These are phyloP conservation scores for Maniola jurtina DNA, from an alignment of 1,140 invertebrate genomes.

Conservation along the genomic window DNA sequence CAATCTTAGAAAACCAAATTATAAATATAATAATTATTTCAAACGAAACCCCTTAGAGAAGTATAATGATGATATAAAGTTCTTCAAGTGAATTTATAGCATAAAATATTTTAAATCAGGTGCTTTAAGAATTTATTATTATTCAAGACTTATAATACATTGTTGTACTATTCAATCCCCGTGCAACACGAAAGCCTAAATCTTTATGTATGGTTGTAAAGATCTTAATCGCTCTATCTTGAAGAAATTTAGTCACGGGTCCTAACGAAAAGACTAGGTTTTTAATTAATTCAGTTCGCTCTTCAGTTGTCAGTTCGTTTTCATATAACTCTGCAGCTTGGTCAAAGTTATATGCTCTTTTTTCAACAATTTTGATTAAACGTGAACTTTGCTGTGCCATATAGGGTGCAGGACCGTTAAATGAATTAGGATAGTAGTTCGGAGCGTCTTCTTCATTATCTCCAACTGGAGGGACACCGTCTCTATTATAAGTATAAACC, in stretches of 20 bases:
- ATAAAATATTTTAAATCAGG: no score
- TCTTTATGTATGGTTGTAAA: slow-evolving; percentile 84
- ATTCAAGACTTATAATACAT: not conserved
- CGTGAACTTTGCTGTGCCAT: slow-evolving; percentile 29
- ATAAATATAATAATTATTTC: no score
- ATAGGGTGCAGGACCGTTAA: slow-evolving; percentile 85
- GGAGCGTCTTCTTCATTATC: slow-evolving; percentile 87
- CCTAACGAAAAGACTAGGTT: slow-evolving; percentile 89
- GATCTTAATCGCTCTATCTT: slow-evolving; percentile 86
- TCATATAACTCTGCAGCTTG: slow-evolving; percentile 89
- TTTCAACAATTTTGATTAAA: slow-evolving; percentile 56
- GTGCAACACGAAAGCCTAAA: slow-evolving; percentile 81
- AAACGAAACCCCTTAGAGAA: no score
- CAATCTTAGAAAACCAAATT: no score
- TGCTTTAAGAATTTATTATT: no score
- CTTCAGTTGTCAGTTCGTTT: slow-evolving; percentile 86
- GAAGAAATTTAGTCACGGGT: slow-evolving; percentile 88
- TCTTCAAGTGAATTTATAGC: no score
- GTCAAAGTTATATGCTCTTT: slow-evolving; percentile 89
- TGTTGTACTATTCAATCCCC: not conserved
- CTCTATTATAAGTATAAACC: slow-evolving; percentile 81
- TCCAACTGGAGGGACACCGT: slow-evolving; percentile 83
- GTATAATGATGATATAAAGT: no score
- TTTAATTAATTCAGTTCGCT: slow-evolving; percentile 84
- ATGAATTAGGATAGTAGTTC: slow-evolving; percentile 97